Base-by-base conservation (phyloP, 2,888 invertebrate species). In the Pollenia labialis region DNA sequence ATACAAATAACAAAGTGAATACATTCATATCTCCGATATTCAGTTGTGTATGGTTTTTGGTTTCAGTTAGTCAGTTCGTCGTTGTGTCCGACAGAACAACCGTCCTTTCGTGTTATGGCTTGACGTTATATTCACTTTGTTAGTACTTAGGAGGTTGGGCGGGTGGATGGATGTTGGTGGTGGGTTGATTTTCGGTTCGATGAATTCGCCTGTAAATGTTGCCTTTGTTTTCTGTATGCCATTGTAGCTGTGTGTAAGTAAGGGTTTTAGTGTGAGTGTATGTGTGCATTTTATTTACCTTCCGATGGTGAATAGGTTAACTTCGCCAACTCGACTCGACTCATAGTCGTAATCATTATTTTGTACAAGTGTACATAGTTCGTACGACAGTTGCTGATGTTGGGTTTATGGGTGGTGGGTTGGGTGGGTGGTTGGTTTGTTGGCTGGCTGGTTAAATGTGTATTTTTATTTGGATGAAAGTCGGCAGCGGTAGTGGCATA, bases 291-390 rank as follows among this genome's bases (percentile, higher is more conserved):
- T 68, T 81, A 81, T 87, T 87, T 87, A 87, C 84, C 84, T 87
- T 87, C 81, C 77, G 77, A 81, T 87, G 84, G 84, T 81, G 87
- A 87, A 87, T 87, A 87, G 87, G 87, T 87, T 87, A 84, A 87
- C 84, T 87, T 80, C 74, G 74, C 87, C 87, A 87, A 84, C 84
- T 79, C 85, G 68, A 80, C 64, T 80, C 80, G 71, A 62, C 69
- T 86, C 71, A 50, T 83, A 80, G 79, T 75, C 72, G 72, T 83
- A 60, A 74, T 71, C 58, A 81, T 83, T 50, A 68, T 79, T 62
- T 68, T 44, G 3, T 44, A 76, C 7, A 9, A 64, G 40, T 50
- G 50, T 40, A 58, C 54, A n/a, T 50, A 48, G 44, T 82, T 62
- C 23, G 68, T 69, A 50, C 64, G 50, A 50, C 50, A 40, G 62